Conservation (phyloP, 2,797 vertebrate species). For the Threskiornis aethiopicus region DNA sequence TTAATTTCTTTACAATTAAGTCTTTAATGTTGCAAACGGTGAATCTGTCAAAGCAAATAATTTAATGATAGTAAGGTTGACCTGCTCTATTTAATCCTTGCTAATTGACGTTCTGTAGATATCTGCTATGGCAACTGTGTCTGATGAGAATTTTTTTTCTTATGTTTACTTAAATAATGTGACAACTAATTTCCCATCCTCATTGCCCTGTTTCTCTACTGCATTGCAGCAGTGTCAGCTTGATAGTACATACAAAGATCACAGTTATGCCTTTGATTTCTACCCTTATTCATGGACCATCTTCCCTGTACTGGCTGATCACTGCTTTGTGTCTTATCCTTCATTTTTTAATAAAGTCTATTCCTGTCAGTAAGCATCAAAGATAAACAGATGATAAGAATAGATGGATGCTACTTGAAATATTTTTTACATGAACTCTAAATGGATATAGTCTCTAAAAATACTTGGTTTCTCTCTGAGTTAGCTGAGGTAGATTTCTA, state of each 20-base stretch:
- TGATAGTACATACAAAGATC: neutral
- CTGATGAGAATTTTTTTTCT: neutral
- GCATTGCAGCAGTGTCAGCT: neutral
- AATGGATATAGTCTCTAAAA: neutral
- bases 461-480: neutral
- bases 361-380: neutral
- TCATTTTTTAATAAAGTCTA: neutral
- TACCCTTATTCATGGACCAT: neutral
- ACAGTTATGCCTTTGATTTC: neutral
- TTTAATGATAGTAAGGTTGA: neutral
- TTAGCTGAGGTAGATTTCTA: neutral
- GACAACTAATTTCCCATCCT: neutral
- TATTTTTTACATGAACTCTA: neutral
- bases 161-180: neutral
- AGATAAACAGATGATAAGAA: neutral
- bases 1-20: neutral
- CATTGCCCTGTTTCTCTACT: neutral
- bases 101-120: neutral
- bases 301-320: neutral
- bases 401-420: neutral
- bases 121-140: neutral
- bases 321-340: neutral
- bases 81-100: neutral
- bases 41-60: neutral
- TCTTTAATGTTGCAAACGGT: neutral